Base-by-base conservation (phyloP, 2,888 invertebrate genomes). In the Ophraella communa region DNA sequence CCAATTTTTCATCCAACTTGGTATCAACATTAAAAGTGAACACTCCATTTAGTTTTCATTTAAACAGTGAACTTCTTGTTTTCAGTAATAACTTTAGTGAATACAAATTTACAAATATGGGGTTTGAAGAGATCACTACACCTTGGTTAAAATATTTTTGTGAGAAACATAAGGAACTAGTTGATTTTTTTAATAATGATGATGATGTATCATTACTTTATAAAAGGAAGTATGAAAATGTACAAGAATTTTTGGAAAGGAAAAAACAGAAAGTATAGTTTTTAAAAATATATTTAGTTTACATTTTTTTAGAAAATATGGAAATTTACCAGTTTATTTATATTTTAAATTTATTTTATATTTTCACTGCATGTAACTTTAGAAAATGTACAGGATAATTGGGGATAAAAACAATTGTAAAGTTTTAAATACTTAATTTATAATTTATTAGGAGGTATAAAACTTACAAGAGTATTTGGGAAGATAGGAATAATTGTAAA, bases 191-290 rank as follows among this genome's bases (percentile, higher is more conserved):
- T 63, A 55, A 68, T 3, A 65, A 70, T 49, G 66, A 68, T 11
- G 79, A 81, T 51, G 80, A 81, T 72, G 83, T 89, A 47, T 86
- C 87, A 61, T 78, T 87, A 59, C 85, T 92, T 73, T 93, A 91
- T 74, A 93, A 93, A 80, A 87, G 91, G 73, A 92, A 89, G 76
- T 92, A 87, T 83, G 92, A 93, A 79, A 92, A 92, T 85, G 87
- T 92, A 7, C 89, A 89, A 78, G 92, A 92, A 74, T 93, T 93
- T 81, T 86, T 90, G 76, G 89, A 91, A 79, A 87, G 89, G 70
- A 94, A 93, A 79, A 91, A 88, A 76, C 85, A 86, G 72, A 86
- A 93, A 74, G 81, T 92, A 66, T 87, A 87, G 85, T 20, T 51
- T 51, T 8, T 53, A 33, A 39, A 47, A 3, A 47, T 53, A 14